A percentile compares a stretch with the other conserved stretches of the same genome.
Conservation (phyloP, 2,888 invertebrate genomes). For the Scaptomyza parva region DNA sequence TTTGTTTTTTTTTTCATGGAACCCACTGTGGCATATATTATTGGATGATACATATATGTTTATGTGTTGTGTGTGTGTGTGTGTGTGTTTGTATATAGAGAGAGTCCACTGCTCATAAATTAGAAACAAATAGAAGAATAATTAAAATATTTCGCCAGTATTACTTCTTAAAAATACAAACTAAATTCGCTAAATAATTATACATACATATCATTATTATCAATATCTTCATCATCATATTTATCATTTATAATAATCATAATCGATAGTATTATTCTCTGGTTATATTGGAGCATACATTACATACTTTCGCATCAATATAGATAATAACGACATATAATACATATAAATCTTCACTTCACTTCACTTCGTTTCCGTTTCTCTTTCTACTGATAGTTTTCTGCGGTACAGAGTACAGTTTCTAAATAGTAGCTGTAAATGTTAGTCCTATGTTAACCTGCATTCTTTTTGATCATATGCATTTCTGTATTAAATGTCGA, state of each 20-base stretch:
- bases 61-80: slow-evolving; percentile 34
- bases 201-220: slow-evolving; percentile 50
- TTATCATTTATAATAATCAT: slow-evolving; percentile 48
- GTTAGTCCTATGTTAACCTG: slow-evolving; percentile 31
- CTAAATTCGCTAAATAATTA: slow-evolving; percentile 78
- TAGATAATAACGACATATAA: slow-evolving; percentile 37
- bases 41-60: too few species aligned
- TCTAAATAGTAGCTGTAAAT: slow-evolving; percentile 27
- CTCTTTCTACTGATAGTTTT: slow-evolving; percentile 7
- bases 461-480: slow-evolving; percentile 12
- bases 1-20: slow-evolving; percentile 69
- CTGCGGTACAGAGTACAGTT: slow-evolving; percentile 32
- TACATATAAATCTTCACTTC: too few species aligned
- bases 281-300: slow-evolving; percentile 65
- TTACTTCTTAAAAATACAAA: slow-evolving; percentile 59
- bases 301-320: slow-evolving; percentile 40
- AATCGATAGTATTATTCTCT: slow-evolving; percentile 11
- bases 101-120: slow-evolving; percentile 57
- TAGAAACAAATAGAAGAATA: slow-evolving; percentile 59
- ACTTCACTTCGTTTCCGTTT: slow-evolving; percentile 40
- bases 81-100: slow-evolving; percentile 52
- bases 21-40: slow-evolving; percentile 81
- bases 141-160: slow-evolving; percentile 64
- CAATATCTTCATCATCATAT: slow-evolving; percentile 22
- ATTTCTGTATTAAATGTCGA: slow-evolving; percentile 26